phyloP scores from a whole-genome alignment of 2,113 vertebrate genomes.

The Dolichallabes microphthalmus region DNA sequence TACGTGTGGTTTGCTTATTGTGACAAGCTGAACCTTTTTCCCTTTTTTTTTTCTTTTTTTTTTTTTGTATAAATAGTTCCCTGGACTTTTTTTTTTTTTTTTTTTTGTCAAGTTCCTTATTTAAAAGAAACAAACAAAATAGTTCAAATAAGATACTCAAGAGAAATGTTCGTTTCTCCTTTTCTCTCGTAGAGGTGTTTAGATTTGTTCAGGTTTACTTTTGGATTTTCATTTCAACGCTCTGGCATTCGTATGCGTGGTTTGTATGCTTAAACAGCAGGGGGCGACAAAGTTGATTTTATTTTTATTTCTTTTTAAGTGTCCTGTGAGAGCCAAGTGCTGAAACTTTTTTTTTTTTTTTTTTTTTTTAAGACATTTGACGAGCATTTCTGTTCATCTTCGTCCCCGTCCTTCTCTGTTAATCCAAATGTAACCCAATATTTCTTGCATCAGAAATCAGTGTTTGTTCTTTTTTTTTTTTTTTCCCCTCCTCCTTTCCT shows the following conservation, averaged over 20 bases:
- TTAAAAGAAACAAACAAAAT: slow-evolving; percentile 55
- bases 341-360: not conserved
- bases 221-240: slow-evolving; percentile 51
- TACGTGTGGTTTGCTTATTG: slow-evolving; percentile 60
- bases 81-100: too few species aligned
- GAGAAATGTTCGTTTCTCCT: slow-evolving; percentile 28
- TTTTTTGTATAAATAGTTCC: slow-evolving; percentile 53
- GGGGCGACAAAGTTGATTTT: not conserved
- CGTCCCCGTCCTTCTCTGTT: not conserved
- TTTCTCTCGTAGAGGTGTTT: slow-evolving; percentile 56
- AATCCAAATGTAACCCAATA: not conserved
- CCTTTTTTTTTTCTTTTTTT: slow-evolving; percentile 61
- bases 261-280: not conserved
- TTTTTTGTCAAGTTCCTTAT: slow-evolving; percentile 56
- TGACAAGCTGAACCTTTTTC: slow-evolving; percentile 56
- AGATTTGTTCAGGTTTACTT: slow-evolving; percentile 53
- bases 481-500: not conserved
- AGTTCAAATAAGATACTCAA: slow-evolving; percentile 65
- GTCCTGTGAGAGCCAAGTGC: not conserved
- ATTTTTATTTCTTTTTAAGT: not conserved
- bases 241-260: not conserved
- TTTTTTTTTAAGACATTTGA: not conserved
- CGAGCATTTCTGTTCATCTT: not conserved
- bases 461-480: not conserved
- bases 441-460: not conserved